Percentiles rank a stretch among this genome's conserved stretches.
phyloP scores from a whole-genome alignment of 2,113 vertebrate genomes.

The Dromiciops gliroides region DNA sequence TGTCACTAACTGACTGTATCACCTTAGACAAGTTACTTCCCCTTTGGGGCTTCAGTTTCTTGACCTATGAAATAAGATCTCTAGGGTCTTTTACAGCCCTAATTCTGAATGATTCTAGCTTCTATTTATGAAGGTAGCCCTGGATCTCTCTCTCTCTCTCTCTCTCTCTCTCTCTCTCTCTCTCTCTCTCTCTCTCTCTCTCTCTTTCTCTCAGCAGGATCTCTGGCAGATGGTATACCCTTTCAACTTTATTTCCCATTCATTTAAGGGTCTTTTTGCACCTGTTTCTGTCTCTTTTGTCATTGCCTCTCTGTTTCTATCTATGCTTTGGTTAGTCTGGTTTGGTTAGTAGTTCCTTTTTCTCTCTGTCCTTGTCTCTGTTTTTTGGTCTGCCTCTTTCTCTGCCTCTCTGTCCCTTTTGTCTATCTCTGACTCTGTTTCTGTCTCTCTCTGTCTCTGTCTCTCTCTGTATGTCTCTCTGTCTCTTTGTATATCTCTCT shows the following conservation, averaged over 20 bases:
- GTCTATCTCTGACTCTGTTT: not conserved
- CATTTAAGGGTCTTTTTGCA: not conserved
- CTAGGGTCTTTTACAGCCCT: not conserved
- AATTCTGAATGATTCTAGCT: not conserved
- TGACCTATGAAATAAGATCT: not conserved
- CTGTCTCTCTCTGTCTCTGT: not conserved
- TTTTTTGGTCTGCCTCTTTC: not conserved
- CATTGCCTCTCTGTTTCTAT: not conserved
- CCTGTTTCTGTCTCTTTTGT: not conserved
- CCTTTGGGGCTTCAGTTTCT: not conserved
- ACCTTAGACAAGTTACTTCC: not conserved
- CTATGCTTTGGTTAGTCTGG: too few relatives aligned
- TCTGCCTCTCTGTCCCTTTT: too few relatives aligned
- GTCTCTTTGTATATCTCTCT: not conserved
- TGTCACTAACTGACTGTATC: not conserved
- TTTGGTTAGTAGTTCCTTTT: too few relatives aligned
- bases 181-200: too few relatives aligned
- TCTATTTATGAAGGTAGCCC: not conserved
- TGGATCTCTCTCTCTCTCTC: not conserved
- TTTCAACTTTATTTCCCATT: not conserved
- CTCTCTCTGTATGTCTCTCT: not conserved
- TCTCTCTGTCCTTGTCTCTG: not conserved
- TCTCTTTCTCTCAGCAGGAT: too few relatives aligned
- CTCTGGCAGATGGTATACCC: not conserved
- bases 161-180: too few relatives aligned